Conservation (phyloP, 2,888 invertebrate species). For the Spodoptera exigua region DNA sequence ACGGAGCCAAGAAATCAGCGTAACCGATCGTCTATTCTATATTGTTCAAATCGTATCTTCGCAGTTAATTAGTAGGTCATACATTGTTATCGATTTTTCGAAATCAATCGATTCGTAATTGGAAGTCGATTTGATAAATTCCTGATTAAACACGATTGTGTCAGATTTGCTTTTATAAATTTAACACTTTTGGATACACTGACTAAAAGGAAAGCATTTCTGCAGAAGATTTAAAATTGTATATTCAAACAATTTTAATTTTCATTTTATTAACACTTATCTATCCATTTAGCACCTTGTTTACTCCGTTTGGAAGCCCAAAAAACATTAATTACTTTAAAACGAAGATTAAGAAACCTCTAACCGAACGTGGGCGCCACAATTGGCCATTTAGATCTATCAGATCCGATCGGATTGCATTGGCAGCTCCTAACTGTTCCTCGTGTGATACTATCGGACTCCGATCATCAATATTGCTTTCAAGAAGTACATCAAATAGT, state of each 20-base stretch:
- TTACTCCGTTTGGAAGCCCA: background rate
- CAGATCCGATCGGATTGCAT: conserved; percentile 34
- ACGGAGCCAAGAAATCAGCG: conserved; percentile 55
- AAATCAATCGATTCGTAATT: conserved; percentile 19
- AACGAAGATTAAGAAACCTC: conserved; percentile 21
- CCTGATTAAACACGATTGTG: background rate
- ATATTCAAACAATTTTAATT: background rate
- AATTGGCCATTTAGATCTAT: conserved; percentile 33
- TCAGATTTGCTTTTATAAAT: too few species aligned
- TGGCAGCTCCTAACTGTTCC: conserved; percentile 40
- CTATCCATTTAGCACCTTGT: background rate
- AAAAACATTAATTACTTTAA: conserved; percentile 19
- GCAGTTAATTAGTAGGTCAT: conserved; percentile 30
- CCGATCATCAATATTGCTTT: conserved; percentile 27
- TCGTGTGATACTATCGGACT: conserved; percentile 24
- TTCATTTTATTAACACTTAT: too few species aligned
- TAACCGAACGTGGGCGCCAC: conserved; percentile 37
- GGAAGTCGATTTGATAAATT: conserved; percentile 21
- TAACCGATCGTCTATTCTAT: conserved; percentile 12
- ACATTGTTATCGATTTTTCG: conserved; percentile 27
- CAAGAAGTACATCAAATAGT: conserved; percentile 27
- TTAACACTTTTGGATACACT: too few species aligned
- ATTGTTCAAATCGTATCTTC: conserved; percentile 6
- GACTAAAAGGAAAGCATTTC: background rate
- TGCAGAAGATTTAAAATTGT: background rate